Evolutionary conservation across 2,113 vertebrate genomes (phyloP).

Genomic region (Oreochromis spilurus): DNA sequence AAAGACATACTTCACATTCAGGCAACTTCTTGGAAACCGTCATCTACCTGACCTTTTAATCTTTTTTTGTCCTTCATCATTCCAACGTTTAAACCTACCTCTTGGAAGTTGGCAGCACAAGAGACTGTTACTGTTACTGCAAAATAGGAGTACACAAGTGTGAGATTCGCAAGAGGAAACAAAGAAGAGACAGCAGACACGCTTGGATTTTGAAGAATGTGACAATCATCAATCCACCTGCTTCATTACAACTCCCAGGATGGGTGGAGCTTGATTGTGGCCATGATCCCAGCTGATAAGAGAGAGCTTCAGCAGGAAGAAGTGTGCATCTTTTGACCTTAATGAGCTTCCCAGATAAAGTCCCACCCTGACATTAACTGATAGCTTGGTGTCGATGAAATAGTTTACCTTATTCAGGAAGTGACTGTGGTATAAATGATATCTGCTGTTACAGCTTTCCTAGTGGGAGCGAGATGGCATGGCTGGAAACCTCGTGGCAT

Average conservation of each 20-base stretch:
- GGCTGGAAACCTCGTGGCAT: neutral
- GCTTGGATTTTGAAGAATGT: neutral
- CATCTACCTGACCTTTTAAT: neutral
- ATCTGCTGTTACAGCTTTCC: neutral
- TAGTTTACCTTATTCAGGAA: neutral
- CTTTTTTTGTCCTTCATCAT: neutral
- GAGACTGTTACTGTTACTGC: neutral
- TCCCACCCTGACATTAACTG: neutral
- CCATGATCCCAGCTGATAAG: neutral
- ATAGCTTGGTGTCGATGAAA: neutral
- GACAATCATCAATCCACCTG: neutral
- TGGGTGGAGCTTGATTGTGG: neutral
- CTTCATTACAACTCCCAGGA: neutral
- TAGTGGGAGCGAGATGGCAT: neutral
- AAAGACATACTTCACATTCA: neutral
- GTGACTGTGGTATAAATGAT: neutral
- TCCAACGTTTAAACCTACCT: neutral
- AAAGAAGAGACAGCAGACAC: neutral
- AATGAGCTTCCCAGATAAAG: neutral
- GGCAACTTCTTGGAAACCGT: slow-evolving; percentile 1
- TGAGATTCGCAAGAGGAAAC: neutral
- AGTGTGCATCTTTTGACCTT: neutral
- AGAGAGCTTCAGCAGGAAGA: neutral
- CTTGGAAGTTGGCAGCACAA: neutral
- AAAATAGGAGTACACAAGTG: neutral